Base-by-base conservation (phyloP, 2,797 vertebrate genomes). In the Chiroxiphia lanceolata region DNA sequence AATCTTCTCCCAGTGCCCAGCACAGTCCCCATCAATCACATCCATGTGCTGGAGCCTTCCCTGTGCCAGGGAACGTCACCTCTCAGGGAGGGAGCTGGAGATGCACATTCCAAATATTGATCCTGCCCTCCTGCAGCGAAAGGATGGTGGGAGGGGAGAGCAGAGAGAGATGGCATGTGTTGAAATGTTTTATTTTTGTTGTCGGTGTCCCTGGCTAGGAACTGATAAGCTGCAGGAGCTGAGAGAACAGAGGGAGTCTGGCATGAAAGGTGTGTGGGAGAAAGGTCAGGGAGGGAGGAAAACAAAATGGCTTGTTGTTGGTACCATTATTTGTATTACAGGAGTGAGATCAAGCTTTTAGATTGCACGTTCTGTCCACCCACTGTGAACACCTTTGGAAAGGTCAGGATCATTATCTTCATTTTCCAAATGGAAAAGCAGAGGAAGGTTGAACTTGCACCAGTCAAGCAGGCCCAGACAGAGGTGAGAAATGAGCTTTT, bases 1-100 rank as follows among this genome's bases (percentile, higher is more conserved):
- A 95, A 95, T 92, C 96, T 97, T 60, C 82, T 75, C 87, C 77
- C 31, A 8, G 82, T 65, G 83, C 76, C 92, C 83, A 77, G 87
- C 70, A 10, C 57, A 72, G 56, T 70, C 85, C 17, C 53, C 88
- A 87, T 97, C 96, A 83, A 96, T 95, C 95, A 90, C 18, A 40
- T 40, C 6, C 44, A 83, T 0, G 45, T 0, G 40, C 87, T 67
- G 11, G 88, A 85, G 64, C 87, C 86, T 75, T 47, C 67, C 89
- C 79, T 33, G 50, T 5, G 5, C 91, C 51, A 36, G 61, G 26
- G 33, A 60, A 70, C 5, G 1, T 44, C 48, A 11, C 40, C 22
- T 75, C 67, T 56, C 1, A 1, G 78, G n/a, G 44, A 12, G 25
- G 31, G 76, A 31, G 64, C 51, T 47, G 80, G 87, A 67, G 47